Evolutionary conservation across 1,140 invertebrate genomes (phyloP).

Genomic region (Leptinotarsa texana): DNA sequence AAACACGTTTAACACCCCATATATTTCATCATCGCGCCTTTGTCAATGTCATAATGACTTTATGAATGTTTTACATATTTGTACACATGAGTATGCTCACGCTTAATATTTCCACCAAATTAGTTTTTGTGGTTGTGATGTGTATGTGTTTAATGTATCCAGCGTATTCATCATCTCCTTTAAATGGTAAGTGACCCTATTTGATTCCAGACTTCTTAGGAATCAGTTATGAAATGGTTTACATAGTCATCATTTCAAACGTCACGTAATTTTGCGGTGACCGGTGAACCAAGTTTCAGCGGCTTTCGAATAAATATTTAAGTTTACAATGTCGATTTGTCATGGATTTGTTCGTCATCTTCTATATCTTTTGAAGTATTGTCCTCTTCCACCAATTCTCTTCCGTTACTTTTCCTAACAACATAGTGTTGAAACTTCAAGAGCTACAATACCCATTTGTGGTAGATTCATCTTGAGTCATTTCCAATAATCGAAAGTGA

Average conservation of each 20-base stretch:
- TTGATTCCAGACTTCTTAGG: not conserved
- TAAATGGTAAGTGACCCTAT: constrained; percentile 19
- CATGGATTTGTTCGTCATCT: no score
- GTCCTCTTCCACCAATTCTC: no score
- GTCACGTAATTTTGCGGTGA: no score
- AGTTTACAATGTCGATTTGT: no score
- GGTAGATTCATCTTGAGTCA: no score
- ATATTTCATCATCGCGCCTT: not conserved
- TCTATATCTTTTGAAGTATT: no score
- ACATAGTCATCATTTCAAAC: not conserved
- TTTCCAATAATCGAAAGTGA: no score
- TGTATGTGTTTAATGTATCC: not conserved
- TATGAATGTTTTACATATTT: constrained; percentile 2
- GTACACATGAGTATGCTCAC: constrained; percentile 8
- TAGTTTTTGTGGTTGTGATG: constrained; percentile 7
- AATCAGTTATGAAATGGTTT: not conserved
- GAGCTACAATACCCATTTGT: no score
- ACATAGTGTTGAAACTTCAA: no score
- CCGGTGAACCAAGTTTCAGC: no score
- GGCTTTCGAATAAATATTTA: no score
- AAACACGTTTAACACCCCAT: not conserved
- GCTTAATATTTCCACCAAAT: not conserved
- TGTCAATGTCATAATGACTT: constrained; percentile 16
- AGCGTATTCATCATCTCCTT: not conserved
- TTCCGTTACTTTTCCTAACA: no score